phyloP scores from a whole-genome alignment of 1,140 invertebrate species.

The Batillaria attramentaria region DNA sequence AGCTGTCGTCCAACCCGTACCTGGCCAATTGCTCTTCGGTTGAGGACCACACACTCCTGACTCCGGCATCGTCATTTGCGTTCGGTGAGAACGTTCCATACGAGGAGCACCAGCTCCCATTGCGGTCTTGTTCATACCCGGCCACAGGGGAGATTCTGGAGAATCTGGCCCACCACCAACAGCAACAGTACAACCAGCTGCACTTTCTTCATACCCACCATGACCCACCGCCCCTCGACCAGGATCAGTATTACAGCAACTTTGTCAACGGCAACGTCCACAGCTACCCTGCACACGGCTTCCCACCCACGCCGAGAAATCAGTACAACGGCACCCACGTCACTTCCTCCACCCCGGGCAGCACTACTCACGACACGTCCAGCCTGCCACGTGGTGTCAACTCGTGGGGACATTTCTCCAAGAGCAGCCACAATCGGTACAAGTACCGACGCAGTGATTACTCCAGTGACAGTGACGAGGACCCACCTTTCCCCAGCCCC shows the following conservation, averaged over 20 bases:
- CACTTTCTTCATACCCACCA: constrained; percentile 8
- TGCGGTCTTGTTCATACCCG: not conserved
- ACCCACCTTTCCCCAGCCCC: constrained; percentile 26
- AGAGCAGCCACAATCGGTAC: constrained; percentile 55
- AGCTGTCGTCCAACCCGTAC: constrained; percentile 44
- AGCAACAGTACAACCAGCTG: constrained; percentile 26
- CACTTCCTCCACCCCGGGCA: constrained; percentile 2
- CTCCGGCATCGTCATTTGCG: constrained; percentile 34
- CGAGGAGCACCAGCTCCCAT: not conserved
- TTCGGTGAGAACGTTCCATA: constrained; percentile 28
- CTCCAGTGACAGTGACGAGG: constrained; percentile 66
- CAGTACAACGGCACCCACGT: not conserved
- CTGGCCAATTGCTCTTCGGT: constrained; percentile 33
- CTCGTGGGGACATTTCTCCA: constrained; percentile 64
- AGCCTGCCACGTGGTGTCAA: constrained; percentile 45
- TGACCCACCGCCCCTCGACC: not conserved
- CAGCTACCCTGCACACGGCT: constrained; percentile 26
- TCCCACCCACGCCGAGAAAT: not conserved
- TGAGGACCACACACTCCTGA: constrained; percentile 31
- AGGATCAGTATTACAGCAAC: constrained; percentile 29
- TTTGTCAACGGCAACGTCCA: constrained; percentile 31
- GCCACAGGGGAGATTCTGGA: constrained; percentile 2
- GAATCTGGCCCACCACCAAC: constrained; percentile 5
- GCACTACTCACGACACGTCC: constrained; percentile 23
- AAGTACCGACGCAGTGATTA: constrained; percentile 65